A percentile compares a stretch with the other conserved stretches of the same genome.
Evolutionary conservation across 2,888 invertebrate genomes (phyloP).

Genomic region (Linyphia triangularis): DNA sequence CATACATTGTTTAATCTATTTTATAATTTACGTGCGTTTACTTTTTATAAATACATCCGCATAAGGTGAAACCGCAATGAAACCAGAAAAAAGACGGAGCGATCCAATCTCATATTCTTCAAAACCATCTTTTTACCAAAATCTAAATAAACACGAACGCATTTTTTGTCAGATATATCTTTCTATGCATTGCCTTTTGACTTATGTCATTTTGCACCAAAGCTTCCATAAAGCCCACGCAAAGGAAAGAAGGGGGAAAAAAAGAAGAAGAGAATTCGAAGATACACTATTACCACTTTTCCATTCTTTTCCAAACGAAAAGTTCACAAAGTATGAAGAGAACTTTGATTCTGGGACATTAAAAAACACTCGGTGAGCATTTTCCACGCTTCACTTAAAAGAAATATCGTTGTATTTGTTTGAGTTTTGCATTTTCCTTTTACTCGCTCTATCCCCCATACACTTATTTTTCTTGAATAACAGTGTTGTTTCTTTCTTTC

Average conservation of each 20-base stretch:
- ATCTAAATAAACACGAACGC: constrained; percentile 28
- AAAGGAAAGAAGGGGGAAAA: not conserved
- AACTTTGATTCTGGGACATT: constrained; percentile 48
- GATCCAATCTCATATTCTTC: constrained; percentile 6
- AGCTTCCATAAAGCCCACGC: not conserved
- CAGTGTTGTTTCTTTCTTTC: not conserved
- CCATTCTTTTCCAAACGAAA: constrained; percentile 25
- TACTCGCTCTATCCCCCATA: not conserved
- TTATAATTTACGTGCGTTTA: too few relatives aligned
- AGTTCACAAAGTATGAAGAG: constrained; percentile 17
- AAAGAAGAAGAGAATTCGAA: not conserved
- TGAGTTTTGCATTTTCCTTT: constrained; percentile 36
- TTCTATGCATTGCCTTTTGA: constrained; percentile 8
- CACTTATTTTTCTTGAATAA: constrained; percentile 36
- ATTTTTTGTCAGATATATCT: constrained; percentile 8
- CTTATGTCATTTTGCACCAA: not conserved
- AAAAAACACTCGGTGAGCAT: constrained; percentile 55
- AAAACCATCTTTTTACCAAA: not conserved
- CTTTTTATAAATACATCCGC: too few relatives aligned
- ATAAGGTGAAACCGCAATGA: too few relatives aligned
- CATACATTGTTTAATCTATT: too few relatives aligned
- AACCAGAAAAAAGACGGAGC: not conserved
- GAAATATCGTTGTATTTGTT: constrained; percentile 52
- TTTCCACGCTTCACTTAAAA: constrained; percentile 53
- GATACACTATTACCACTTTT: constrained; percentile 54